Base-by-base conservation (phyloP, 2,797 vertebrate genomes). In the Urosaurus nigricauda region DNA sequence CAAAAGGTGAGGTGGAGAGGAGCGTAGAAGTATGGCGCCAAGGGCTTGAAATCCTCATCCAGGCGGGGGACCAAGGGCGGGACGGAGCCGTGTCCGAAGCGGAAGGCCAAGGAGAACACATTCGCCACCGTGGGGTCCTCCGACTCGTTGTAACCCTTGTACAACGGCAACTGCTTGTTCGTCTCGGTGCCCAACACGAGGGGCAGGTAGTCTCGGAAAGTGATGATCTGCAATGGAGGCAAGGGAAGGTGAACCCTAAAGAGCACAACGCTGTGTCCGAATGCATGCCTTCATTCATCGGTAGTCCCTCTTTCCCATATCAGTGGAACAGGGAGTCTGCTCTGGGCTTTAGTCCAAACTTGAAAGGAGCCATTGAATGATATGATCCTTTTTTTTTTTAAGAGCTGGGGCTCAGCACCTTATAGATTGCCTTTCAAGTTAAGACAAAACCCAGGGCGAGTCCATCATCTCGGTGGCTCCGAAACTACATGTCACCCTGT, bases 81-180 rank as follows among this genome's bases (percentile, higher is more conserved):
- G 68, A 98, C 90, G 82, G 98, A 94, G 79, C 97, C 81, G 83
- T 98, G 98, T 84, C 97, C 98, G 16, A 98, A 98, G 51, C 98
- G 97, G 90, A 97, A 98, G 37, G 98, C 98, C 0, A 98, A 97
- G 21, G 98, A 97, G 88, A 98, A 98, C 29, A 98, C 97, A 0
- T 98, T 98, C 65, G 98, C 21, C 83, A 98, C 96, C 68, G 95
- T 97, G 40, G 98, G 97, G 92, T 98, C 96, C 4, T 97, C 94
- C 0, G 93, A 94, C 1, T 95, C 71, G 74, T 96, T 83, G 90
- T 99, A 99, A 79, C 97, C 96, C 0, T 85, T 91, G 91, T 98
- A 98, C 1, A 4, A 88, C 0, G 97, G 97, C 0, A 98, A 93
- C 65, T 94, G 68, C 4, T n/a, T 95, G 1, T 88, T 74, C 73